Base-by-base conservation (phyloP, 2,797 vertebrate species). In the Loris lydekkerianus region DNA sequence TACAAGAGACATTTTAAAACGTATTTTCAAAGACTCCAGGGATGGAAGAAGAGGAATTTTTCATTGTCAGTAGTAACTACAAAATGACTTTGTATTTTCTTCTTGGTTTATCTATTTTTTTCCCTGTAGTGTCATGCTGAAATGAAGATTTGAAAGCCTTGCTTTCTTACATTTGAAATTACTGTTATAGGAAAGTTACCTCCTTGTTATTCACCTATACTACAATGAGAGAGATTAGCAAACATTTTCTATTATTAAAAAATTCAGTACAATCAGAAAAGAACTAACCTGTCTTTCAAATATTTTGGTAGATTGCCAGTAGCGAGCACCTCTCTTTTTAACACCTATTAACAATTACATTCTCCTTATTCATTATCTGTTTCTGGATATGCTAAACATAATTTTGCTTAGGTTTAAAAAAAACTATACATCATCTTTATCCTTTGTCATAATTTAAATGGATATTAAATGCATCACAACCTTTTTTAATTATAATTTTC, bases 401-500 rank as follows among this genome's bases (percentile, higher is more conserved):
- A 90, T 97, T 96, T 92, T 97, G 95, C 92, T 97, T 97, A 97
- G 91, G 91, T 96, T 95, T 97, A 96, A 78, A 43, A 77, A 93
- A 93, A 96, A 78, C 56, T 58, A 63, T 56, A 53, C 14, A 53
- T 85, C 34, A 78, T n/a, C 7, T 92, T 73, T 78, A 15, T 70
- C 37, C 49, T 89, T 93, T 20, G 73, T 93, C 14, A 46, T 63
- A 75, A 96, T 87, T 87, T 80, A 40, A 91, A 97, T 98, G 89
- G 94, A 97, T 97, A 97, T 97, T 97, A 98, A 97, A 98, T 98
- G 83, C 85, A 97, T 95, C 94, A 97, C 65, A 97, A 97, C 94
- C 96, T 96, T 97, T 98, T 98, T 98, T 75, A 97, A 97, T 97
- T 97, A 94, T 92, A 97, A 97, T 97, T 98, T 97, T 98, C 96